Evolutionary conservation across 53 echinoderm and acorn worm genomes (phyloP).

Genomic region (Paracentrotus lividus): DNA sequence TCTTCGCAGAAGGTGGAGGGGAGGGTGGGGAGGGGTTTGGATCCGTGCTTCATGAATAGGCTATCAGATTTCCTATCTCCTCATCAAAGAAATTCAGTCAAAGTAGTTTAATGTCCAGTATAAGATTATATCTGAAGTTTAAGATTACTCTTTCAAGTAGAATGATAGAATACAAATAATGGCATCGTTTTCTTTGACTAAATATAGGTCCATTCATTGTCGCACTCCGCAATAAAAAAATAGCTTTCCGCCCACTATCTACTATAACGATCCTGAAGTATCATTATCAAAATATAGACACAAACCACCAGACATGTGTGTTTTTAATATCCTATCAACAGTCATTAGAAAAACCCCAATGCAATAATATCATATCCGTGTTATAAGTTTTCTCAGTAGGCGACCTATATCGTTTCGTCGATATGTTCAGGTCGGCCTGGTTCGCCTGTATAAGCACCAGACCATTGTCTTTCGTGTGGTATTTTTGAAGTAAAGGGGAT

Average conservation of each 20-base stretch:
- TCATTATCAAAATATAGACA: background rate
- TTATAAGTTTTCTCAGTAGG: background rate
- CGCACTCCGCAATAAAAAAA: background rate
- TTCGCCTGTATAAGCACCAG: too few relatives aligned
- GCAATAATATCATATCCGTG: background rate
- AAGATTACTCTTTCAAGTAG: too few relatives aligned
- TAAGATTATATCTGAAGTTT: too few relatives aligned
- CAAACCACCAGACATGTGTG: background rate
- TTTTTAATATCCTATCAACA: background rate
- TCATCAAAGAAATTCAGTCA: too few relatives aligned
- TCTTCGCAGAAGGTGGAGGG: too few relatives aligned
- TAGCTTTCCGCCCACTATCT: background rate
- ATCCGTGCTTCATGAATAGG: too few relatives aligned
- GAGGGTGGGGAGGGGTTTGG: too few relatives aligned
- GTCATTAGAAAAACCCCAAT: background rate
- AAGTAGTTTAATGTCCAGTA: too few relatives aligned
- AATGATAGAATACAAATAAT: too few relatives aligned
- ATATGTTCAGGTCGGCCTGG: slow-evolving; percentile 20
- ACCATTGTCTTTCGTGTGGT: slow-evolving; percentile 32
- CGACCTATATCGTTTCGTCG: background rate
- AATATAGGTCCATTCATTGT: background rate
- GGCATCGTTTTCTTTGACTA: too few relatives aligned
- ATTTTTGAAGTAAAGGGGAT: background rate
- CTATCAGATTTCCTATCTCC: too few relatives aligned
- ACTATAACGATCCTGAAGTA: background rate